Base-by-base conservation (phyloP, 1,140 invertebrate species). In the Pollicipes pollicipes region DNA sequence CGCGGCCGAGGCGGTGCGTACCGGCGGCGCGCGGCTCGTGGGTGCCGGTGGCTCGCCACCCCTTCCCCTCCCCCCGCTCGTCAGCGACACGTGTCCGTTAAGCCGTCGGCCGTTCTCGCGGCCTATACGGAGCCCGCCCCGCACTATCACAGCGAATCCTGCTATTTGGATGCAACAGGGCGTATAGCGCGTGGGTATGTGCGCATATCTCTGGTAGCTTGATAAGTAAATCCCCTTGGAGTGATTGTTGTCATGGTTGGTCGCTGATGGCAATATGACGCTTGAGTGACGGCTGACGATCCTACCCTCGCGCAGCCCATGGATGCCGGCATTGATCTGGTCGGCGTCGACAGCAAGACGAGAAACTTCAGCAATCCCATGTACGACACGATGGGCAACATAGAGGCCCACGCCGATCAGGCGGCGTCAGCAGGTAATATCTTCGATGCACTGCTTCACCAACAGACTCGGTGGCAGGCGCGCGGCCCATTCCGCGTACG, bases 341-440 rank as follows among this genome's bases (percentile, higher is more conserved):
- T 85, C 66, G 87, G 89, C 68, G 83, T 88, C 35, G 83, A 84
- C 73, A 82, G 81, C 72, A 91, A 91, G 68, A 76, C 75, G 63
- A 84, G 92, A 69, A 93, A 97, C 80, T 96, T 97, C 81, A 90
- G 88, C 76, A 97, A 96, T 82, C 94, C 94, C 17, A 95, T 97
- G 91, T 97, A 95, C 79, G 93, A 97, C 77, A 92, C 79, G 85
- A 76, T 82, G 72, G 77, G 73, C 26, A 72, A 66, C 27, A 72
- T 73, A 68, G 73, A 74, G 70, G 73, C 58, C 68, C 69, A 68
- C 66, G 64, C 67, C 30, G 72, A 68, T 66, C 69, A 58, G 69
- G 66, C 66, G 28, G 70, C 70, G 21, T 45, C 64, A n/a, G 75
- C 74, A 71, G 73, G 73, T 26, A 21, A 58, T 10, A 16, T 6